Evolutionary conservation across 2,888 invertebrate species (phyloP).

Genomic region (Andrena praecox): DNA sequence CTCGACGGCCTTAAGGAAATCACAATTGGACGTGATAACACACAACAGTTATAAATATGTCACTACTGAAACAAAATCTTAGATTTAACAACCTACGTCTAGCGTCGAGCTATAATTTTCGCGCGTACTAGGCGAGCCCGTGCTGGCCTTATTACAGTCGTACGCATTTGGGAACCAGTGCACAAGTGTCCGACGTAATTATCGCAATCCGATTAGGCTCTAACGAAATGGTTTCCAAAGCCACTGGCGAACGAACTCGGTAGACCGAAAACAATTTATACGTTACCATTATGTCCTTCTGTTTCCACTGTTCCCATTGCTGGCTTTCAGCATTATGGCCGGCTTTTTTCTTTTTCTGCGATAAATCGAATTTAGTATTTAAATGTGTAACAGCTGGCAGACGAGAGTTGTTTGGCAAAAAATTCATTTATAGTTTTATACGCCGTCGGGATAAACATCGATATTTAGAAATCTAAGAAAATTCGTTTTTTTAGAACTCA

Average conservation of each 20-base stretch:
- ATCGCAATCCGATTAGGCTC: neutral
- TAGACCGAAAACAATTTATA: conserved; percentile 71
- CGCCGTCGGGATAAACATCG: neutral
- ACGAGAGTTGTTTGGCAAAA: neutral
- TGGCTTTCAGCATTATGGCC: conserved; percentile 85
- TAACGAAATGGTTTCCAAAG: conserved; percentile 18
- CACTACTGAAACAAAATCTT: conserved; percentile 67
- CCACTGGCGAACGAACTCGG: conserved; percentile 24
- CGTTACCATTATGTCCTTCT: conserved; percentile 89
- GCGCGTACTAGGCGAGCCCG: conserved; percentile 37
- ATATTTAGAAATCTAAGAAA: neutral
- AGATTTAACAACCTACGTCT: conserved; percentile 53
- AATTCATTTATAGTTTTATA: neutral
- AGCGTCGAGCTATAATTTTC: conserved; percentile 34
- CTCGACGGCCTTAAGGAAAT: conserved; percentile 79
- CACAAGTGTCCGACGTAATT: conserved; percentile 1
- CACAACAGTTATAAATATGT: conserved; percentile 64
- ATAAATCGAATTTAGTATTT: conserved; percentile 35
- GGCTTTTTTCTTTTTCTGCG: conserved; percentile 86
- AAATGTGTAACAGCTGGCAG: neutral
- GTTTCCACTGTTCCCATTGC: conserved; percentile 92
- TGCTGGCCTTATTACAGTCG: conserved; percentile 17
- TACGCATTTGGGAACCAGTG: conserved; percentile 7
- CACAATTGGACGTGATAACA: conserved; percentile 67
- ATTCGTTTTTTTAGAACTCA: neutral